Base-by-base conservation (phyloP, 2,113 vertebrate species). In the Cyanistes caeruleus region DNA sequence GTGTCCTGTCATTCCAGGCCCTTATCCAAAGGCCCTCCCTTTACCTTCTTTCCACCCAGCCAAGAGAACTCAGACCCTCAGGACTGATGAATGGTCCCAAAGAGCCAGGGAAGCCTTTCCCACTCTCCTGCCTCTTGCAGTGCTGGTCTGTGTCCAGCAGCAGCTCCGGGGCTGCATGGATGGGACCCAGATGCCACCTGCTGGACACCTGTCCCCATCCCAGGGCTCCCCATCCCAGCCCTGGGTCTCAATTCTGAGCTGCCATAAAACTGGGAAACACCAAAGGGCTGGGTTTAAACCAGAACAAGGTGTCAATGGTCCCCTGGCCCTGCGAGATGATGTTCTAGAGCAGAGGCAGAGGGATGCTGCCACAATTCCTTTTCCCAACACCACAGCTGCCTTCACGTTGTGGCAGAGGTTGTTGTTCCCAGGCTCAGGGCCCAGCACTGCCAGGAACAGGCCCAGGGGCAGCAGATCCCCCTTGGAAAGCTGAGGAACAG, bases 51-150 rank as follows among this genome's bases (percentile, higher is more conserved):
- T n/a, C 44, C 60, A 18, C 5, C 5, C 44, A 10, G 16, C 12
- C 48, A 39, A 15, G 14, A 27, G 31, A 31, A 7, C 23, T 33
- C 11, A 9, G 22, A 19, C 35, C 17, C 33, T 52, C 58, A 9
- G 0, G 0, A 18, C 10, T 8, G 17, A 27, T 3, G 25, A 44
- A 17, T 0, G 19, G n/a, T 0, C 3, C 74, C 59, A 1, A 37
- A 43, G 78, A n/a, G 19, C 25, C 35, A 31, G 65, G 22, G 35
- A 59, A 77, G 68, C 48, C 63, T 12, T 4, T 68, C 62, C 78
- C 20, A 0, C 25, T 8, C 52, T 51, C 48, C 41, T 20, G 23
- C 51, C 33, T 11, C 67, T 2, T 5, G 27, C 78, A 21, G 4
- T 2, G 35, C 72, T 0, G 0, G 8, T 11, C 28, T 87, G 41